Percentiles rank a stretch among this genome's conserved stretches.
These are phyloP conservation scores for Chironomus tepperi DNA, from an alignment of 1,140 invertebrate genomes.

Conservation along the genomic window DNA sequence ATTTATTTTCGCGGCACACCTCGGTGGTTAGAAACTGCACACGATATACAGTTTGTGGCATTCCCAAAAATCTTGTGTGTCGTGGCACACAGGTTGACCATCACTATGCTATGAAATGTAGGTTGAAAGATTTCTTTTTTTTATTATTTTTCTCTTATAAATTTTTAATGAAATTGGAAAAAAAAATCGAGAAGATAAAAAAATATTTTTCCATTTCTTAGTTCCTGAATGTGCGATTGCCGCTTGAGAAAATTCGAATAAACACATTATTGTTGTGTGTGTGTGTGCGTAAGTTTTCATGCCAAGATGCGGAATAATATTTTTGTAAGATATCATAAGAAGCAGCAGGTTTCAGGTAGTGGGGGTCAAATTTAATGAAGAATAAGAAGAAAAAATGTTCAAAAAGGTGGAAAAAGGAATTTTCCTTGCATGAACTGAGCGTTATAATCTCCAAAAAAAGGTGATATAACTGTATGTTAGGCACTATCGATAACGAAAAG, in stretches of 20 bases:
- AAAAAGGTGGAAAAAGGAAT: not conserved
- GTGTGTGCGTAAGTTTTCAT: not conserved
- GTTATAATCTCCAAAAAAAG: not conserved
- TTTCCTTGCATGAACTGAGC: not conserved
- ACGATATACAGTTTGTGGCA: too few species aligned
- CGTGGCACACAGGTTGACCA: too few species aligned
- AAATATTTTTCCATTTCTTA: not conserved
- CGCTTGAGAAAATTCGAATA: slow-evolving; percentile 12
- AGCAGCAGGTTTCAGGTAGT: not conserved
- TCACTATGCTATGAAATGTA: not conserved
- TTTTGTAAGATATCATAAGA: not conserved
- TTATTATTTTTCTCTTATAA: slow-evolving; percentile 11
- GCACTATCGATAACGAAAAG: not conserved
- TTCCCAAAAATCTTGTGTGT: too few species aligned
- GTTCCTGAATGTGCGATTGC: not conserved
- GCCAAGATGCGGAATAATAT: not conserved
- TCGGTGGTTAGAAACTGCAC: too few species aligned
- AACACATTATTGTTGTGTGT: slow-evolving; percentile 1
- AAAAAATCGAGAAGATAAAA: not conserved
- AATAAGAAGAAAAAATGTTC: not conserved
- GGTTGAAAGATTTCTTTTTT: not conserved
- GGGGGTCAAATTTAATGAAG: not conserved
- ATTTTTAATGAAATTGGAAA: not conserved
- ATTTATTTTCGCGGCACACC: too few species aligned
- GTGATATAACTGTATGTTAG: not conserved